These are phyloP conservation scores for Rotaria magnacalcarata DNA, from an alignment of 2,888 invertebrate genomes.

Conservation along the genomic window DNA sequence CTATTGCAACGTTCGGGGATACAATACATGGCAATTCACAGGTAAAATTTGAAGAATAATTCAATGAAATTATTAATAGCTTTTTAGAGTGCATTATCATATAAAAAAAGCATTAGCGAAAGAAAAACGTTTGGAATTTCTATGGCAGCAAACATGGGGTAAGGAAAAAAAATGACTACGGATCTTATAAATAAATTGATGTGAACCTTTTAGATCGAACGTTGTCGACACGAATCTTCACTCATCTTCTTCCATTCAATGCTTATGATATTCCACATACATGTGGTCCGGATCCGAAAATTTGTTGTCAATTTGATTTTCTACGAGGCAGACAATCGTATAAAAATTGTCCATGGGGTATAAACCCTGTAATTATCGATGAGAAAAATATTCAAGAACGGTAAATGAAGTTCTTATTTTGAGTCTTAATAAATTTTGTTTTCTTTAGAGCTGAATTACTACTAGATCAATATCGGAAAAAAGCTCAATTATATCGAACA, in stretches of 20 bases:
- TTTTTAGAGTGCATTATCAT: conserved; percentile 73
- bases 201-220: conserved; percentile 59
- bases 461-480: conserved; percentile 59
- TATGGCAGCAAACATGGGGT: conserved; percentile 87
- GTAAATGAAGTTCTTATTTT: background rate
- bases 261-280: conserved; percentile 96
- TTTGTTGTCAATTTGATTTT: conserved; percentile 97
- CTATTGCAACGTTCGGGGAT: conserved; percentile 77
- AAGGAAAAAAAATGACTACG: background rate
- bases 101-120: conserved; percentile 84
- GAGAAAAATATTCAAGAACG: conserved; percentile 73
- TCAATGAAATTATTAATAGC: background rate
- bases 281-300: conserved; percentile 90
- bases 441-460: conserved; percentile 63
- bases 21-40: conserved; percentile 72
- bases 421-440: background rate
- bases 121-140: conserved; percentile 79
- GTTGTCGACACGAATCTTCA: conserved; percentile 68
- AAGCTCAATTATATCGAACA: conserved; percentile 54
- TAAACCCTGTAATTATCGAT: conserved; percentile 75
- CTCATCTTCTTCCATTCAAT: conserved; percentile 98
- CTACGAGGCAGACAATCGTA: conserved; percentile 67
- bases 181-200: too few species aligned
- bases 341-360: conserved; percentile 83
- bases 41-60: conserved; percentile 45